Conservation (phyloP, 2,113 vertebrate genomes). For the Merops nubicus region DNA sequence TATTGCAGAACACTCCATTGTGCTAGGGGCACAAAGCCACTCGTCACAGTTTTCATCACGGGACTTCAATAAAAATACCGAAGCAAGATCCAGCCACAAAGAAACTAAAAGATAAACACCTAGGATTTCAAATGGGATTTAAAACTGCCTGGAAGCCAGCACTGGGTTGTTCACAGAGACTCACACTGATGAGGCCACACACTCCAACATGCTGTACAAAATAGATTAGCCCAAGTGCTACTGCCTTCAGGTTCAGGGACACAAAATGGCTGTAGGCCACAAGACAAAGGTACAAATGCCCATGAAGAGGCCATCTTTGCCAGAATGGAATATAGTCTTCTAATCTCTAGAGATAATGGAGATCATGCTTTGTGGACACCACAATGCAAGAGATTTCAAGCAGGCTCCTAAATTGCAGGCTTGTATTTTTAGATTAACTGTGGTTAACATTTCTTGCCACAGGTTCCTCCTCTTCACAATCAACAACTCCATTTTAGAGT, state of each 20-base stretch:
- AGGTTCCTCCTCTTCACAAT: neutral
- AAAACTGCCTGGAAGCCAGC: neutral
- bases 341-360: neutral
- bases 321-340: neutral
- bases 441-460: neutral
- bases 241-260: neutral
- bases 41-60: neutral
- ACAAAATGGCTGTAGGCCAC: neutral
- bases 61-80: neutral
- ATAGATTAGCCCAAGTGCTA: neutral
- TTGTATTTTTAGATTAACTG: neutral
- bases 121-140: neutral
- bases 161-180: neutral
- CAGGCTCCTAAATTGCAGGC: neutral
- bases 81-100: neutral
- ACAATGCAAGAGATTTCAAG: rapidly evolving
- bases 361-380: neutral
- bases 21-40: neutral
- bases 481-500: neutral
- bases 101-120: neutral
- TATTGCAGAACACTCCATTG: neutral
- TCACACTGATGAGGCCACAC: neutral
- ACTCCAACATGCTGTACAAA: neutral
- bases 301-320: neutral
- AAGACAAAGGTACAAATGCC: neutral